Base-by-base conservation (phyloP, 2,888 invertebrate genomes). In the Drosophila eohydei region DNA sequence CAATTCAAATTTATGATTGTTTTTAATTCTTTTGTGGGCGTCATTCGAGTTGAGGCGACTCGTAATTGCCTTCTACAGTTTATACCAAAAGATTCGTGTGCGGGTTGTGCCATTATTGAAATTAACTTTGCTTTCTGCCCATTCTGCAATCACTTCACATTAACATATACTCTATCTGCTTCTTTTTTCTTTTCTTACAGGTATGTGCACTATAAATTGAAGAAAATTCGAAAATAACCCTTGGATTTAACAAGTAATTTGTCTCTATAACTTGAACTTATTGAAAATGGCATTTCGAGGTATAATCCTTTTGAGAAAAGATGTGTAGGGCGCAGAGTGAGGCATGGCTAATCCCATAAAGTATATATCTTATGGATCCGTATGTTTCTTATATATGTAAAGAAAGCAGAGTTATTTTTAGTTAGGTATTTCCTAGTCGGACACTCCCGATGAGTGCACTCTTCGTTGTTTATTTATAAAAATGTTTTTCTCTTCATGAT, bases 21-120 rank as follows among this genome's bases (percentile, higher is more conserved):
- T 80, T 74, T 80, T 82, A 82, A 84, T 82, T 83, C 71, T 72
- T 73, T 71, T 75, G 84, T 79, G 84, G 84, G 81, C 81, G 81
- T 79, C 55, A 55, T 64, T 70, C 68, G 51, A 59, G 71, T 16
- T 57, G 55, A 52, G 52, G 41, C 66, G 58, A 52, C 59, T 59
- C 66, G 63, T 75, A 81, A 83, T 78, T 81, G 75, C 66, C 57
- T 44, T 55, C 56, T 51, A 43, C 28, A 52, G 63, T 26, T 60
- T 52, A 46, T 41, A 34, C 46, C 11, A 52, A 6, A 9, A 46
- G 16, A 43, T 52, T 51, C 40, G 38, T 56, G 43, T 44, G 38
- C 57, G 56, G 21, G 8, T 30, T 54, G 38, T 21, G 38, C n/a
- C 38, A 28, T 46, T 63, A 38, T 54, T 54, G 11, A 43, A 56